Percentiles rank a stretch among this genome's conserved stretches.
phyloP scores from a whole-genome alignment of 2,888 invertebrate species.

The Plutella xylostella region DNA sequence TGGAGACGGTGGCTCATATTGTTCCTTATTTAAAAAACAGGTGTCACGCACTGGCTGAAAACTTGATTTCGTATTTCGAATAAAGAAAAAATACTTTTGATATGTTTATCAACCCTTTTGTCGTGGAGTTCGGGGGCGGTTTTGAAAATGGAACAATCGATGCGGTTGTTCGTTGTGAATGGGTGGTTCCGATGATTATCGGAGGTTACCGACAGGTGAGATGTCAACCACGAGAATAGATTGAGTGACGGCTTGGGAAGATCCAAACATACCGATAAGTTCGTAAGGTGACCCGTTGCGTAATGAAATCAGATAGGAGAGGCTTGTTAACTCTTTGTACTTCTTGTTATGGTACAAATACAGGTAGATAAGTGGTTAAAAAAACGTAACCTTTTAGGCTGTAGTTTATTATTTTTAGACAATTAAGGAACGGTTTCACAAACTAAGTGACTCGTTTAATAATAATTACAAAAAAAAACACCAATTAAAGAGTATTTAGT shows the following conservation, averaged over 20 bases:
- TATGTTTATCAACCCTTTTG: slow-evolving; percentile 66
- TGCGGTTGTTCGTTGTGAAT: slow-evolving; percentile 38
- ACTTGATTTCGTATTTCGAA: slow-evolving; percentile 8
- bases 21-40: slow-evolving; percentile 51
- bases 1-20: slow-evolving; percentile 38
- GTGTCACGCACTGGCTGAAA: slow-evolving; percentile 35
- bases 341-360: slow-evolving; percentile 17
- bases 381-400: no score
- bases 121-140: slow-evolving; percentile 38
- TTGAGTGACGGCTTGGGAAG: slow-evolving; percentile 21
- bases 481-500: no score
- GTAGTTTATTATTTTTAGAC: slow-evolving; percentile 15
- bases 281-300: slow-evolving; percentile 41
- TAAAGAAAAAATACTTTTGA: slow-evolving; percentile 45
- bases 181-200: slow-evolving; percentile 51
- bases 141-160: slow-evolving; percentile 42
- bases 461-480: no score
- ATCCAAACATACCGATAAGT: slow-evolving; percentile 28
- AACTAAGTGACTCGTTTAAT: no score
- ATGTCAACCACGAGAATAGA: slow-evolving; percentile 56
- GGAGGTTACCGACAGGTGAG: slow-evolving; percentile 66
- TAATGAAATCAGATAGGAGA: slow-evolving; percentile 37
- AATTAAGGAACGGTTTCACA: no score
- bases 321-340: slow-evolving; percentile 29
- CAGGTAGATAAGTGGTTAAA: no score